These are phyloP conservation scores for Chaenocephalus aceratus DNA, from an alignment of 2,113 vertebrate species.

Conservation along the genomic window DNA sequence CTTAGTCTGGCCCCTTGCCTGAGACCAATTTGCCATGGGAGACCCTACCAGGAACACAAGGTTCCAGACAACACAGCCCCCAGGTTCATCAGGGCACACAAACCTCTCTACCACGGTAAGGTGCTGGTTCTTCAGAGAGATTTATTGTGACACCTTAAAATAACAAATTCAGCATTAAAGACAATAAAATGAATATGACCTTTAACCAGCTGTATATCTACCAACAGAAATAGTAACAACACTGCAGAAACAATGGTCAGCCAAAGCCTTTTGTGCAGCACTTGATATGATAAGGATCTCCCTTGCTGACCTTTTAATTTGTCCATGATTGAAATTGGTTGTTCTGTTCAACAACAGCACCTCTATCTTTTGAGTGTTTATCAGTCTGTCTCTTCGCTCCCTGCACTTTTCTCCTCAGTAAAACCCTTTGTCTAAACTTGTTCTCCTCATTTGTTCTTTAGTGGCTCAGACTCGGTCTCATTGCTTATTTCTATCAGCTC, in stretches of 20 bases:
- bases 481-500: constrained; percentile 53
- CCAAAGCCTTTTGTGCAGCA: too few relatives aligned
- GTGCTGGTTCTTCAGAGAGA: too few relatives aligned
- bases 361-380: constrained; percentile 19
- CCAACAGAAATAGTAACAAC: not conserved
- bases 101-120: too few relatives aligned
- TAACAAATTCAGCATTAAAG: not conserved
- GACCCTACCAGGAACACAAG: too few relatives aligned
- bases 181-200: not conserved
- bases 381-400: constrained; percentile 32
- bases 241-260: not conserved
- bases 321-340: not conserved
- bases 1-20: too few relatives aligned
- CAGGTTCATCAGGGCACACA: too few relatives aligned
- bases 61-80: too few relatives aligned
- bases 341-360: not conserved
- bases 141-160: not conserved
- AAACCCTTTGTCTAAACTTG: constrained; percentile 44
- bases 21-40: too few relatives aligned
- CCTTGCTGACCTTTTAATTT: constrained; percentile 20
- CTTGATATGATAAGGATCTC: not conserved
- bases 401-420: constrained; percentile 24
- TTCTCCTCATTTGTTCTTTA: constrained; percentile 52
- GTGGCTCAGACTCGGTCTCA: constrained; percentile 33
- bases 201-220: not conserved